Evolutionary conservation across 2,113 vertebrate species (phyloP), one percentile per base, ranked within the genome.

Genomic region (Gambusia affinis): DNA sequence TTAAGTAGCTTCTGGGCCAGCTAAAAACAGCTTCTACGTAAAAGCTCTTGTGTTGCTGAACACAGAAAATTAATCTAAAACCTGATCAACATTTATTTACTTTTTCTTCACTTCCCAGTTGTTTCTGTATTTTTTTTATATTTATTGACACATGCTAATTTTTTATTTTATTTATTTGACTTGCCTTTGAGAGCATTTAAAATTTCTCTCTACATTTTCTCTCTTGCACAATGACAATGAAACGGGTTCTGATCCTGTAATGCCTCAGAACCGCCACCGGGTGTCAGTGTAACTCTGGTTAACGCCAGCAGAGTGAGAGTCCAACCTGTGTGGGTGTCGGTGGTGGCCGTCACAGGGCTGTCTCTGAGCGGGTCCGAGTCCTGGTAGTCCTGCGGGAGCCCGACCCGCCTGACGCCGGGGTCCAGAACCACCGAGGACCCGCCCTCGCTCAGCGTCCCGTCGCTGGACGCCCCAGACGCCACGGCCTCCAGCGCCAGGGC

Each of bases 351-450:
- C 57, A 89, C 12, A 0, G 91, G 90, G 39, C 90, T 90, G 84
- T 91, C 91, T 31, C 91, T 84, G 67, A 92, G 82, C 4, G 81
- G 81, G 67, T 92, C 90, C 0, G 84, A 79, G 73, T 93, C 88
- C 67, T 90, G 88, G 81, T 92, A 92, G 76, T 93, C 92, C 84
- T 92, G 92, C 0, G 92, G 92, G 24, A 93, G 90, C 2, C 91
- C 92, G 29, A 92, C 54, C 29, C 91, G 73, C 3, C 91, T n/a
- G 1, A 92, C 89, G 0, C 92, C 92, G 0, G 91, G 91, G 67
- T 93, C 92, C 62, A 92, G 79, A n/a, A 87, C 80, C 72, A 86
- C 86, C 0, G 86, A 88, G 61, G 89, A 90, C 28, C 90, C 84
- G 1, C 71, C 88, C 72, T 93, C 91, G 47, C 92, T 92, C 35